Evolutionary conservation across 2,888 invertebrate species (phyloP).

Genomic region (Folsomia candida): DNA sequence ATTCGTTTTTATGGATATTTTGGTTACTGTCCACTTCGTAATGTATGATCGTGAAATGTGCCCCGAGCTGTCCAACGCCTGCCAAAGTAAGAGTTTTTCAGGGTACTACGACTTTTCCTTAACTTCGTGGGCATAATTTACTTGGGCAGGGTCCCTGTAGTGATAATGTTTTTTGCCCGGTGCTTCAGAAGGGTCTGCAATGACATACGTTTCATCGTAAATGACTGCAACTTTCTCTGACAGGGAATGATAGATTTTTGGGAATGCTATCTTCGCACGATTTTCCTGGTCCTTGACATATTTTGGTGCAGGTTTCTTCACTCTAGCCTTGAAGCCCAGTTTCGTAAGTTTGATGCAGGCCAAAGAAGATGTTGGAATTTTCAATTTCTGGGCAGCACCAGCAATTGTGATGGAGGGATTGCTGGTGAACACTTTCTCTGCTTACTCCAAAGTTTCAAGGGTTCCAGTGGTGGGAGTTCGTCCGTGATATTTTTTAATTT

Average conservation of each 20-base stretch:
- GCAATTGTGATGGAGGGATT: neutral
- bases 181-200: neutral
- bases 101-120: constrained; percentile 14
- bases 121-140: neutral
- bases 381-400: constrained; percentile 4
- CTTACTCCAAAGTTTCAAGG: no score
- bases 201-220: constrained; percentile 17
- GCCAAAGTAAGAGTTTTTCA: constrained; percentile 1
- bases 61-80: no score
- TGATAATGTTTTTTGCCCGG: no score
- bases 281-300: constrained; percentile 18
- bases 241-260: constrained; percentile 7
- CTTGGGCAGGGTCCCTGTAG: neutral
- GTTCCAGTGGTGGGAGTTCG: no score
- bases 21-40: no score
- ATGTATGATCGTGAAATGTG: no score
- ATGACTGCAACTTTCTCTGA: neutral
- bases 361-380: neutral
- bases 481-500: no score
- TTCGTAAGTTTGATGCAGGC: constrained; percentile 4
- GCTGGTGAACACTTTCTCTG: neutral
- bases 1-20: no score
- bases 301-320: constrained; percentile 20
- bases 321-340: constrained; percentile 17
- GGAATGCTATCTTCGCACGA: constrained; percentile 9